phyloP scores from a whole-genome alignment of 2,113 vertebrate species.

The Bubalus kerabau region DNA sequence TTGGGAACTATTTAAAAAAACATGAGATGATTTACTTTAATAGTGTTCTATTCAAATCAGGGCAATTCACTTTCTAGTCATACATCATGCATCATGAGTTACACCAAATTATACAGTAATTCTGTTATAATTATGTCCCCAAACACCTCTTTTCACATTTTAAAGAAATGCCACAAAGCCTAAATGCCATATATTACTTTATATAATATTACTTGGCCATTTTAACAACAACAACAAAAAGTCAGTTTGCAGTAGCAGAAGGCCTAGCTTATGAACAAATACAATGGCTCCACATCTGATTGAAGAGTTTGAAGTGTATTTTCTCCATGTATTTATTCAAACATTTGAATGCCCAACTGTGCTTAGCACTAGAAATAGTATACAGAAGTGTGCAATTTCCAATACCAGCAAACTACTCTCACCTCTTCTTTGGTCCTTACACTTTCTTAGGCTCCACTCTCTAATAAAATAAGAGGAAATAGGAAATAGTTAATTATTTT shows the following conservation, averaged over 20 bases:
- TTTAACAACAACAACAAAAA: slow-evolving; percentile 3
- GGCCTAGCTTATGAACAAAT: not conserved
- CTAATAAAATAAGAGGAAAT: not conserved
- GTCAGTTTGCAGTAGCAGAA: not conserved
- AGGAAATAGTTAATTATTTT: not conserved
- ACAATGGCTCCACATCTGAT: not conserved
- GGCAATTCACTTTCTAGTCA: not conserved
- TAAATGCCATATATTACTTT: slow-evolving; percentile 9
- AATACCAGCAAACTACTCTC: not conserved
- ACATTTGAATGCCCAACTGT: not conserved
- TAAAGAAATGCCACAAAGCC: slow-evolving; percentile 7
- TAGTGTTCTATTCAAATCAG: slow-evolving; percentile 27
- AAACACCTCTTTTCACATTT: slow-evolving; percentile 9
- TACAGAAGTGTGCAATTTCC: not conserved
- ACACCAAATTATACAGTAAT: slow-evolving; percentile 26
- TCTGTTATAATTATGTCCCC: slow-evolving; percentile 18
- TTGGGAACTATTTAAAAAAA: slow-evolving; percentile 43
- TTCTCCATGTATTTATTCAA: not conserved
- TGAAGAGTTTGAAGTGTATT: not conserved
- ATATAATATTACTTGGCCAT: slow-evolving; percentile 13
- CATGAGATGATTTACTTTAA: slow-evolving; percentile 41
- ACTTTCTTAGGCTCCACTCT: not conserved
- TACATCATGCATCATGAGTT: slow-evolving; percentile 24
- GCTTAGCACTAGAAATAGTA: not conserved
- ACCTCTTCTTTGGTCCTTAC: not conserved